These are phyloP conservation scores for Microcebus lehilahytsara DNA, from an alignment of 2,113 vertebrate species.

Conservation along the genomic window DNA sequence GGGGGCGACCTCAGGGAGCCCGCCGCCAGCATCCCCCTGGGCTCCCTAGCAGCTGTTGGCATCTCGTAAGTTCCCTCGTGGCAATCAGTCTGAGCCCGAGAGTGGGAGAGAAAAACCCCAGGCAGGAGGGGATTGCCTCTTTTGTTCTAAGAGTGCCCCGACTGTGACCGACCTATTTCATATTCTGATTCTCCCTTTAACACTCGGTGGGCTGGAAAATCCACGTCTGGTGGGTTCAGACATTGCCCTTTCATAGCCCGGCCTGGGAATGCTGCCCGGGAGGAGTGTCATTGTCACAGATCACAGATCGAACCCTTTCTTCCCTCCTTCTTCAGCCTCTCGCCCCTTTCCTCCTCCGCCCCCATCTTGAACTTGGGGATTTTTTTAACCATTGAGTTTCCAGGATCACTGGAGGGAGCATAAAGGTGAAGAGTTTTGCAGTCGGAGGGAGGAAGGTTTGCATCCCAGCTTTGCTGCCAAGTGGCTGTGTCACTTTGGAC, in stretches of 20 bases:
- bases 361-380: conserved; percentile 46
- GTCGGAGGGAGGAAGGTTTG: not conserved
- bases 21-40: conserved; percentile 93
- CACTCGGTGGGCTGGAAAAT: conserved; percentile 79
- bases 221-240: conserved; percentile 76
- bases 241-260: conserved; percentile 40
- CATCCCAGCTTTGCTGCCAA: not conserved
- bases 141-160: conserved; percentile 57
- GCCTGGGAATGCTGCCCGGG: conserved; percentile 48
- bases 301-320: conserved; percentile 21
- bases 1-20: conserved; percentile 95
- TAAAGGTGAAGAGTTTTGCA: not conserved
- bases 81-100: not conserved
- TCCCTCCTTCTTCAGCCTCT: not conserved
- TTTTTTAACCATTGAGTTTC: not conserved
- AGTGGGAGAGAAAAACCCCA: conserved; percentile 44
- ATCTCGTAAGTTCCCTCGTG: conserved; percentile 90
- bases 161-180: conserved; percentile 71
- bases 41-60: conserved; percentile 94
- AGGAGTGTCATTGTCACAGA: not conserved
- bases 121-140: conserved; percentile 24
- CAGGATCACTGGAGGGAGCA: not conserved
- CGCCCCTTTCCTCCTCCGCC: not conserved
- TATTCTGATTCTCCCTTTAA: conserved; percentile 76
- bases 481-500: not conserved